Evolutionary conservation across 2,797 vertebrate genomes (phyloP), one percentile per base, ranked within the genome.

Genomic region (Falco novaeseelandiae): DNA sequence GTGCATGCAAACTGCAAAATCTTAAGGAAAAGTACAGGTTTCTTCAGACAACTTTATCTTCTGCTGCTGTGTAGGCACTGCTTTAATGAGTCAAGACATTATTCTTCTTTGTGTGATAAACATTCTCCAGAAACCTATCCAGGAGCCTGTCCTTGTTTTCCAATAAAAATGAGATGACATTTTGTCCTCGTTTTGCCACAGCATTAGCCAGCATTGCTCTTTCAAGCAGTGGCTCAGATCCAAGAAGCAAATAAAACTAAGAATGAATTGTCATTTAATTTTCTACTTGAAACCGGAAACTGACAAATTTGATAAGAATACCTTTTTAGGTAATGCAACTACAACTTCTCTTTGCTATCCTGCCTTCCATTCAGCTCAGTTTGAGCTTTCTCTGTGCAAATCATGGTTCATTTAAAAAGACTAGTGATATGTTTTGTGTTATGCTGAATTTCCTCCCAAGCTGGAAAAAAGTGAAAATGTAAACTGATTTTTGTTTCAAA

Each of bases 371-470:
- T 96, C 90, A 96, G 94, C 36, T 36, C 94, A 96, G 29, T 95
- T 94, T 97, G 89, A 86, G 66, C 76, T 97, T 87, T 87, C 57
- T 96, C 67, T 42, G 36, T 91, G 82, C 93, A 97, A 97, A 96
- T 97, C 70, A 93, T 62, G 58, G 65, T 92, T 96, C 80, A 89
- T 97, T 97, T 95, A 32, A 96, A 97, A 97, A 84, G 61, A 93
- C 29, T 86, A 36, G 36, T 36, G 36, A 36, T 36, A 36, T 36
- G 36, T 36, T 36, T 36, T 36, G 36, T 36, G 36, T 36, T 36
- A 36, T 10, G 36, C 36, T 36, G 36, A 36, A 36, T 36, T 36
- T 36, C 36, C 36, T 36, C 36, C 36, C n/a, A 36, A 36, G 36
- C 36, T 36, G 36, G 36, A 36, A 36, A 36, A 36, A 36, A 30